Base-by-base conservation (phyloP, 2,888 invertebrate genomes). In the Mythimna loreyi region DNA sequence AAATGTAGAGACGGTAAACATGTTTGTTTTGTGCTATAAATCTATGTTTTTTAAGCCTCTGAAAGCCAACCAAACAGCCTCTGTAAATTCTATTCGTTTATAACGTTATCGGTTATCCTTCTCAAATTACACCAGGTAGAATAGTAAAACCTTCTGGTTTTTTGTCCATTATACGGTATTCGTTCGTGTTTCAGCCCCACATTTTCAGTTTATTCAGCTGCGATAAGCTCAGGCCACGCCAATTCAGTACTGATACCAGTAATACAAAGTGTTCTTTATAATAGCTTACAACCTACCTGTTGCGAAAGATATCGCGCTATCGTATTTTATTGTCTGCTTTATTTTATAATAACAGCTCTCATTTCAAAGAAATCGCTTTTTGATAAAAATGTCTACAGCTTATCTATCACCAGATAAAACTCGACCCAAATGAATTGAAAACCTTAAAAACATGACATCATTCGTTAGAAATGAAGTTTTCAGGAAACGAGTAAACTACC, bases 261-360 rank as follows among this genome's bases (percentile, higher is more conserved):
- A 62, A 72, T 73, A 52, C 23, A 49, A 47, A 69, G 59, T 66
- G 62, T 74, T 52, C 59, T 21, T 55, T 67, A 61, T 58, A 47
- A 60, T 61, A 66, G 66, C 73, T 67, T 52, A 3, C 30, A 49
- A 62, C 28, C 40, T 57, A 79, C 79, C 79, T 78, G 75, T 70
- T 75, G 75, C 71, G 9, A 36, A 60, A 75, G 19, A 56, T 55
- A 58, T 62, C 19, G 49, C 40, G n/a, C 13, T 50, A 50, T 67
- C n/a, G 19, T 16, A 30, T 52, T 77, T 76, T 49, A 60, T 56
- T 28, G 47, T 50, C 21, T 25, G 30, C 28, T 72, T 36, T 53
- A 53, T 52, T 56, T 59, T 5, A 19, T 40, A 19, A 59, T 25
- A 30, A 11, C n/a, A 23, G 13, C 33, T 52, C 1, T 45, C 3